phyloP scores from a whole-genome alignment of 2,113 vertebrate species.

The Tenebrosternarchus preto region DNA sequence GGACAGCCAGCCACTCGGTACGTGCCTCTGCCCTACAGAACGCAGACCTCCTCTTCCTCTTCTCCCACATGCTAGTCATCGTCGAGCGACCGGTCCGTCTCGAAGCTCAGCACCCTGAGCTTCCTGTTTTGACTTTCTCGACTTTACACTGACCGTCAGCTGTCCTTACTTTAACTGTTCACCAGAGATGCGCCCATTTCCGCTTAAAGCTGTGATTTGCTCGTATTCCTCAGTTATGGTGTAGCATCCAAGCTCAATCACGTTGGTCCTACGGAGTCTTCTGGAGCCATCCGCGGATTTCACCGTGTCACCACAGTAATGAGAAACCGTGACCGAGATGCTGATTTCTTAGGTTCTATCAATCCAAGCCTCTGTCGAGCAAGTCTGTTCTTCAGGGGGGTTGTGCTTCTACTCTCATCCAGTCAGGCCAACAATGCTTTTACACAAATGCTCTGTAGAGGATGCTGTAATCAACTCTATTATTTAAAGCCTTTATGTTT shows the following conservation, averaged over 20 bases:
- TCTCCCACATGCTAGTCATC: neutral
- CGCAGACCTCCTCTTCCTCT: neutral
- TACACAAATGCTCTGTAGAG: neutral
- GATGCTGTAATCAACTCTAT: neutral
- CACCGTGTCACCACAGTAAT: constrained; percentile 2
- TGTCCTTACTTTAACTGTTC: neutral
- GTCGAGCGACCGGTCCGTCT: too few species aligned
- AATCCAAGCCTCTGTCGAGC: neutral
- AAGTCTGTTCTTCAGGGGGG: neutral
- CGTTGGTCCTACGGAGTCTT: neutral
- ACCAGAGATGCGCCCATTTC: neutral
- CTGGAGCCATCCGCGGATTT: neutral
- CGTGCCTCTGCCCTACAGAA: constrained; percentile 10
- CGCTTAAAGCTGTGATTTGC: neutral
- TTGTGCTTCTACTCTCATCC: neutral
- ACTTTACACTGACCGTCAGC: neutral
- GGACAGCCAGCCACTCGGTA: constrained; percentile 76
- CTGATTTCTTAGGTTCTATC: neutral
- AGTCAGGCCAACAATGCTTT: neutral
- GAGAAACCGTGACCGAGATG: neutral
- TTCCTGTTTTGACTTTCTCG: neutral
- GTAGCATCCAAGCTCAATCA: neutral
- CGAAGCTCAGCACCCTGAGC: neutral
- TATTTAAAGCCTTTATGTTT: neutral
- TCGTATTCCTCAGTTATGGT: neutral